Evolutionary conservation across 1,140 invertebrate genomes (phyloP).

Genomic region (Drosophila yakuba): DNA sequence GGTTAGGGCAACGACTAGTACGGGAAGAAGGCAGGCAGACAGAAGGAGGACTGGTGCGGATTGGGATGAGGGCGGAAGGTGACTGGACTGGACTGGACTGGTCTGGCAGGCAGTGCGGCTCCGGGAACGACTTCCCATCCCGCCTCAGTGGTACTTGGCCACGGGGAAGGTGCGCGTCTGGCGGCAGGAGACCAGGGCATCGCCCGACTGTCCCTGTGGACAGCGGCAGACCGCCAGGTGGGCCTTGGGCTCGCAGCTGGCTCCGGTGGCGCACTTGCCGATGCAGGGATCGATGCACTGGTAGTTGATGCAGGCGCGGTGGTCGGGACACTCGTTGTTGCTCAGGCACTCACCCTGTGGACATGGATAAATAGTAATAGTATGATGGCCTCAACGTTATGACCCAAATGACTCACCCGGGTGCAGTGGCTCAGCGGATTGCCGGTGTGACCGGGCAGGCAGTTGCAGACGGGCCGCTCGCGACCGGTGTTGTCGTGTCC

Average conservation of each 20-base stretch:
- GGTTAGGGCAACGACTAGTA: constrained; percentile 50
- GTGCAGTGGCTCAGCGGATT: constrained; percentile 90
- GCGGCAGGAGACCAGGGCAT: constrained; percentile 87
- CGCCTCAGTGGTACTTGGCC: constrained; percentile 79
- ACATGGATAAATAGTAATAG: not conserved
- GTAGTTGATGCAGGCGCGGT: constrained; percentile 90
- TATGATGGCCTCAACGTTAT: not conserved
- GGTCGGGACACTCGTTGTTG: constrained; percentile 90
- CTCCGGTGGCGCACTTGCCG: constrained; percentile 90
- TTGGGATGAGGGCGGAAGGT: constrained; percentile 5
- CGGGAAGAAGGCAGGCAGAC: constrained; percentile 7
- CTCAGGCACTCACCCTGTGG: constrained; percentile 89
- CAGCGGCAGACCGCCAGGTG: constrained; percentile 95
- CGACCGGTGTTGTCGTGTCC: constrained; percentile 92
- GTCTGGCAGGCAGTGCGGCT: constrained; percentile 68
- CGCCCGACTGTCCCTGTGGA: constrained; percentile 91
- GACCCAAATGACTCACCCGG: constrained; percentile 84
- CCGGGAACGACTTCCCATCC: constrained; percentile 1
- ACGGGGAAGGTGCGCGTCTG: constrained; percentile 77
- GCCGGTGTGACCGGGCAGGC: constrained; percentile 91
- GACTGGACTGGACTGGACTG: constrained; percentile 30
- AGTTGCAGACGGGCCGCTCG: constrained; percentile 90
- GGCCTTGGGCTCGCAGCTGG: constrained; percentile 76
- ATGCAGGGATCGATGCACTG: constrained; percentile 91
- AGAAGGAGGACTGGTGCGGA: not conserved